Evolutionary conservation across 2,113 vertebrate species (phyloP).

Genomic region (Crotalus tigris): DNA sequence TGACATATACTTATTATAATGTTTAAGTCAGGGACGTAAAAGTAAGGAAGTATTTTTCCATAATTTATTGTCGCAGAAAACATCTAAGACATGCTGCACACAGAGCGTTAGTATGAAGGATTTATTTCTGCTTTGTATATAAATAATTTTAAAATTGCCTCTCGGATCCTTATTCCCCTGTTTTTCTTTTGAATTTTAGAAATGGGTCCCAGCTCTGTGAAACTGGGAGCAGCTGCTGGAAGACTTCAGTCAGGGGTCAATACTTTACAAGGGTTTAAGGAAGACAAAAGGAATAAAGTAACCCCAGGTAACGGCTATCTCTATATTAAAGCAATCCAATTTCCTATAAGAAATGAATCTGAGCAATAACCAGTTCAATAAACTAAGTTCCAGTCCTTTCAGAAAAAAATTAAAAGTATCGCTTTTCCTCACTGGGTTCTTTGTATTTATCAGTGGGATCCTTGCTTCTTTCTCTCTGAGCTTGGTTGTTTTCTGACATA

Average conservation of each 20-base stretch:
- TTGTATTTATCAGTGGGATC: neutral
- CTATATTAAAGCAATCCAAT: neutral
- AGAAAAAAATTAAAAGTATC: neutral
- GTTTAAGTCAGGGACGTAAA: neutral
- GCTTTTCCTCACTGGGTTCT: neutral
- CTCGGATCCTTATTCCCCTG: neutral
- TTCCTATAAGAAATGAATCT: neutral
- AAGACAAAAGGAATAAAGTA: conserved; percentile 94
- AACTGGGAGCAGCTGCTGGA: conserved; percentile 88
- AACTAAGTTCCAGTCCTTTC: neutral
- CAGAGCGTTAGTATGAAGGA: too few species aligned
- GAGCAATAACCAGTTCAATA: neutral
- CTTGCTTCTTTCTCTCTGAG: neutral
- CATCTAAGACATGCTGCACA: neutral
- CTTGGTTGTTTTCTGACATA: neutral
- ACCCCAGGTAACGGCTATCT: conserved; percentile 78
- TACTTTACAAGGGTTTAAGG: conserved; percentile 91
- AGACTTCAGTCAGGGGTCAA: conserved; percentile 92
- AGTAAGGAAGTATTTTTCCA: neutral
- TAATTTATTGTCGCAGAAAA: neutral
- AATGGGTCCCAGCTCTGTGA: conserved; percentile 84
- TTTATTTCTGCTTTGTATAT: too few species aligned
- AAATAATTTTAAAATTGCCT: neutral
- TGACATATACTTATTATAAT: neutral
- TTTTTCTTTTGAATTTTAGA: conserved; percentile 67